Evolutionary conservation across 2,888 invertebrate species (phyloP).

Genomic region (Apamea crenata): DNA sequence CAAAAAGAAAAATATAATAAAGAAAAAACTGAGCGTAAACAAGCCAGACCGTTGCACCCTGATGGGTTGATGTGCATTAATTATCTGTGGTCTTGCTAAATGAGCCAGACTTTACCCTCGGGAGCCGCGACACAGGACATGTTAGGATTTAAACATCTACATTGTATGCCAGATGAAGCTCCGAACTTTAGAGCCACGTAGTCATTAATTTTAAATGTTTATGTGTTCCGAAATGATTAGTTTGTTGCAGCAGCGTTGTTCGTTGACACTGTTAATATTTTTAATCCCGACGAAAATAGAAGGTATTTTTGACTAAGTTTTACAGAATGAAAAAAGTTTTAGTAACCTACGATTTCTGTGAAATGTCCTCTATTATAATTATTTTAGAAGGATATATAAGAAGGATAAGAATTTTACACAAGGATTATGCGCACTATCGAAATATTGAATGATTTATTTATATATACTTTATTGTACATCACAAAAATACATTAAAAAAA

Average conservation of each 20-base stretch:
- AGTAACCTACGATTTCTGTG: neutral
- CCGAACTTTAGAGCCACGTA: slow-evolving; percentile 41
- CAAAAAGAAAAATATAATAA: neutral
- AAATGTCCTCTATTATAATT: neutral
- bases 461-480: too few species aligned
- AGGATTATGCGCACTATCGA: neutral
- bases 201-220: slow-evolving; percentile 50
- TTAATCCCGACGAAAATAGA: neutral
- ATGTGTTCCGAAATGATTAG: slow-evolving; percentile 30
- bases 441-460: too few species aligned
- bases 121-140: slow-evolving; percentile 38
- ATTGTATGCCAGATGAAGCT: slow-evolving; percentile 39
- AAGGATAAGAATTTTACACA: neutral
- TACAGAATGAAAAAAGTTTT: neutral
- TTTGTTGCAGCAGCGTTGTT: slow-evolving; percentile 8
- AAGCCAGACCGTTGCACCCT: slow-evolving; percentile 45
- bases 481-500: too few species aligned
- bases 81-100: slow-evolving; percentile 58
- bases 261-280: slow-evolving; percentile 17
- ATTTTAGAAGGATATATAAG: neutral
- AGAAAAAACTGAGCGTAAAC: slow-evolving; percentile 18
- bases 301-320: neutral
- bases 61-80: slow-evolving; percentile 58
- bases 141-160: slow-evolving; percentile 52
- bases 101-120: slow-evolving; percentile 41